Evolutionary conservation across 2,113 vertebrate species (phyloP).

Genomic region (Cacatua alba): DNA sequence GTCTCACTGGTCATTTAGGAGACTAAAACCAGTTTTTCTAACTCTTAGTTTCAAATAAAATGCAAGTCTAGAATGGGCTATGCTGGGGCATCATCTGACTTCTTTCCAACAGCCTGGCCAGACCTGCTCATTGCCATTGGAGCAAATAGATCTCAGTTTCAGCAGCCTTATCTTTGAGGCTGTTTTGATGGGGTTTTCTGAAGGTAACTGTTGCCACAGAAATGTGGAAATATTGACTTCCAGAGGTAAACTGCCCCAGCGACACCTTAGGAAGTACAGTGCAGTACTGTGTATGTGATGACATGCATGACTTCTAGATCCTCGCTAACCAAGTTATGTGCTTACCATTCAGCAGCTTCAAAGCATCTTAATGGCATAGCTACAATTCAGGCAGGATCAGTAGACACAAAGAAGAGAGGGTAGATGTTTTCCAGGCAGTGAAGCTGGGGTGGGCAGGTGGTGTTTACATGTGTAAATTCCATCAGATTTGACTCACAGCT

Average conservation of each 20-base stretch:
- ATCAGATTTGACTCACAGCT: background rate
- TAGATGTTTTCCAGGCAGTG: background rate
- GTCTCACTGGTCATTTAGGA: background rate
- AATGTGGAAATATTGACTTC: background rate
- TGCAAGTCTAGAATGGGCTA: background rate
- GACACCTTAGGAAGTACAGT: background rate
- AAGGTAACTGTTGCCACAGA: no score
- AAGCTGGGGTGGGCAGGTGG: background rate
- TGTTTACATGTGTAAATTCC: background rate
- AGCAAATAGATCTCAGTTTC: background rate
- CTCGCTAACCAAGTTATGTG: background rate
- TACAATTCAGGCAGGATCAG: background rate
- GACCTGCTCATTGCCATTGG: no score
- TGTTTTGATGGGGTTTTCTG: background rate
- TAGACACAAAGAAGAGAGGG: background rate
- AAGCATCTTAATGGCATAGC: fast-evolving
- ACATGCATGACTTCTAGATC: fast-evolving
- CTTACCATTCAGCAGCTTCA: background rate
- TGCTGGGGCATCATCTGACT: background rate
- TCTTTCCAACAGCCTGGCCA: background rate
- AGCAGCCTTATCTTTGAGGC: background rate
- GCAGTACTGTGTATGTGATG: background rate
- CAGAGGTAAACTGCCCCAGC: background rate
- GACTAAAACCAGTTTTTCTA: background rate
- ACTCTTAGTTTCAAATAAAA: background rate